These are phyloP conservation scores for Drosophila pseudotakahashii DNA, from an alignment of 2,888 invertebrate species.

Conservation along the genomic window DNA sequence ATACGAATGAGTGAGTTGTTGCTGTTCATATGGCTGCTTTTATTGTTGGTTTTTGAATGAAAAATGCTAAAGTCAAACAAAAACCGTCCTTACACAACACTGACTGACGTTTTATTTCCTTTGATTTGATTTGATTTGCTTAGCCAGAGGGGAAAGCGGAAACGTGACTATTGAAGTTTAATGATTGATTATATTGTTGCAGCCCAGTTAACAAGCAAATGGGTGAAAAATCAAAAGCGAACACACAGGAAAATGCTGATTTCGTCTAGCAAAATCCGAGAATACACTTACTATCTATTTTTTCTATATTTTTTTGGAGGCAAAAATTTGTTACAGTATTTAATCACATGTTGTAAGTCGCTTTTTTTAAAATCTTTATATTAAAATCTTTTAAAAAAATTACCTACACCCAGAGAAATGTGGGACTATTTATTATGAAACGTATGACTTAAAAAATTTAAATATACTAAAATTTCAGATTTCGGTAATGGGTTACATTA, in stretches of 20 bases:
- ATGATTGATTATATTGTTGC: slow-evolving; percentile 65
- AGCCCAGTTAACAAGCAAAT: slow-evolving; percentile 33
- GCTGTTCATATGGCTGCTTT: slow-evolving; percentile 47
- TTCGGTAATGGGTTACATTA: no score
- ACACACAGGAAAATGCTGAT: background rate
- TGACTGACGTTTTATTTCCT: slow-evolving; percentile 49
- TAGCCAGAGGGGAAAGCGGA: slow-evolving; percentile 28
- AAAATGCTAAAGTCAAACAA: slow-evolving; percentile 74
- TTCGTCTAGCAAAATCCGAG: background rate
- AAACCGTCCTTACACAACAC: slow-evolving; percentile 24
- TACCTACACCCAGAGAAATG: no score
- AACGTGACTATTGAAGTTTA: slow-evolving; percentile 54
- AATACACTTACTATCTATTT: background rate
- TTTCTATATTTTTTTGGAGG: background rate
- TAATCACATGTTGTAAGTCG: no score
- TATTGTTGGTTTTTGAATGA: slow-evolving; percentile 45
- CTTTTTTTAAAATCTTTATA: no score
- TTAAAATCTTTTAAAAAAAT: no score
- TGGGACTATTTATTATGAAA: no score
- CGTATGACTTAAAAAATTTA: no score
- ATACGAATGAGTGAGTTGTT: slow-evolving; percentile 49
- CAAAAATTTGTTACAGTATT: no score
- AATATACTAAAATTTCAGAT: no score
- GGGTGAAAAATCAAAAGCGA: slow-evolving; percentile 15
- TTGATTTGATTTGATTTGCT: slow-evolving; percentile 49